Base-by-base conservation (phyloP, 2,888 invertebrate species). In the Lathronympha strigana region DNA sequence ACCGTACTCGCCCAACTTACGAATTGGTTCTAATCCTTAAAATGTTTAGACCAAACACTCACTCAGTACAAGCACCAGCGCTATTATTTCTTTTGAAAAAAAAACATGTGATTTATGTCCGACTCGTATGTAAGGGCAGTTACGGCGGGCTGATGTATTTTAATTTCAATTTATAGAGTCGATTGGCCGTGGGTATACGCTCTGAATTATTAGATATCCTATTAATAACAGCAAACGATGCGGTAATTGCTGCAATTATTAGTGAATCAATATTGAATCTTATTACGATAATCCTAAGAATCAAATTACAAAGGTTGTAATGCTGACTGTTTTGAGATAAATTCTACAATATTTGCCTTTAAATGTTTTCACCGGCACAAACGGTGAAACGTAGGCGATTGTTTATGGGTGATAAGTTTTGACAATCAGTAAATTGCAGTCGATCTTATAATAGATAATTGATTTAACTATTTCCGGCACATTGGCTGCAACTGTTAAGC, bases 81-180 rank as follows among this genome's bases (percentile, higher is more conserved):
- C 77, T 84, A 87, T 86, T 84, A 86, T 86, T 88, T 81, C 81
- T 86, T 86, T 88, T 82, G 78, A 80, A 81, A 81, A 81, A 83
- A 83, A 83, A 77, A 72, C 67, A 71, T 25, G 83, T 89, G 88
- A 91, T 91, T 90, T 90, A 91, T 87, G 82, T 79, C 70, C 68
- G 71, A 68, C 78, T 81, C 73, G 82, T 87, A 82, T 83, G 86
- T 83, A 82, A 83, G 83, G 83, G 81, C 81, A 79, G 82, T 78
- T 78, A 79, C 78, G 76, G 75, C 75, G 78, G 79, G 79, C 78
- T 79, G 79, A 82, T 82, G 83, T 85, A 89, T 87, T 90, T 87
- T 89, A 90, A 90, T 90, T 89, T 91, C 89, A 90, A 90, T 91
- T 90, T 91, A 91, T 89, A 84, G 81, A 78, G 79, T 40, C 81